Evolutionary conservation across 1,140 invertebrate species (phyloP).

Genomic region (Ericerus pela): DNA sequence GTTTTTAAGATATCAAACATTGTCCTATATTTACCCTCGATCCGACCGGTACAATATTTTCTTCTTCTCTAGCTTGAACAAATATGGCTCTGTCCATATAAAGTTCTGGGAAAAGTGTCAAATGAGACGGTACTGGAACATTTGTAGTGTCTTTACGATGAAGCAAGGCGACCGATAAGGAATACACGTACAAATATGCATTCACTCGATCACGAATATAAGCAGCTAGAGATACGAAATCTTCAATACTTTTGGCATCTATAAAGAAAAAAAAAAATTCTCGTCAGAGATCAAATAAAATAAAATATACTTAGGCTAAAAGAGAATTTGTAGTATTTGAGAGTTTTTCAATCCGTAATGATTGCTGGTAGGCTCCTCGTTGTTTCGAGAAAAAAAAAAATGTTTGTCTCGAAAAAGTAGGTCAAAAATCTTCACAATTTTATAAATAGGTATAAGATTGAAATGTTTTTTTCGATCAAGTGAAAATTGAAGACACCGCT

Average conservation of each 20-base stretch:
- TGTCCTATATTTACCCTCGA: constrained; percentile 40
- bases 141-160: constrained; percentile 59
- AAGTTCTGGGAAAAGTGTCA: constrained; percentile 59
- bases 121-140: constrained; percentile 48
- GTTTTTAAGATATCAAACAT: too few species aligned
- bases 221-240: constrained; percentile 26
- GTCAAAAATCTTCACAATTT: too few species aligned
- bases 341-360: background rate
- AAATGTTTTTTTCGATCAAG: too few species aligned
- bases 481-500: too few species aligned
- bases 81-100: constrained; percentile 58
- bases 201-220: constrained; percentile 59
- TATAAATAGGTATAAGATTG: too few species aligned
- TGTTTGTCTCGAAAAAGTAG: too few species aligned
- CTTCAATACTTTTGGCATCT: constrained; percentile 11
- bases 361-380: background rate
- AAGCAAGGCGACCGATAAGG: constrained; percentile 53
- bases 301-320: background rate
- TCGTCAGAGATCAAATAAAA: background rate
- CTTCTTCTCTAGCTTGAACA: constrained; percentile 46
- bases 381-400: background rate
- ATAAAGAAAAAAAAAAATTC: background rate
- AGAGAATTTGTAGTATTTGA: background rate
- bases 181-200: constrained; percentile 59
- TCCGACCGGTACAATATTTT: constrained; percentile 44